phyloP scores from a whole-genome alignment of 2,113 vertebrate genomes.

The Pseudolaguvia tuberculata region DNA sequence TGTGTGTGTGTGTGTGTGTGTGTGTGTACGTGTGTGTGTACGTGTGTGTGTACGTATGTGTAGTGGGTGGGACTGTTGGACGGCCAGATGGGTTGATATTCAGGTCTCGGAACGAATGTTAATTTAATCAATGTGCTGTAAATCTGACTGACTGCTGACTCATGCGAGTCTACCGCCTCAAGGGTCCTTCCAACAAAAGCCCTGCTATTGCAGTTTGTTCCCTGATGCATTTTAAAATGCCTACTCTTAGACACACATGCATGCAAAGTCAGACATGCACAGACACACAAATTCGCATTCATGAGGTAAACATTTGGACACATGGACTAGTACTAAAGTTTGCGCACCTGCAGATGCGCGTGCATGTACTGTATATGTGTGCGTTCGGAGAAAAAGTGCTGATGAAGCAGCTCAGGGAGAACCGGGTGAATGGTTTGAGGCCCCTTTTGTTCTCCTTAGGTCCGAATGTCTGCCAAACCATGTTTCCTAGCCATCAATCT shows the following conservation, averaged over 20 bases:
- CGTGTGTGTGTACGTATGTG: slow-evolving; percentile 39
- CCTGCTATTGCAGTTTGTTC: slow-evolving; percentile 65
- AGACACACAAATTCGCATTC: slow-evolving; percentile 3
- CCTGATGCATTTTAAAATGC: slow-evolving; percentile 46
- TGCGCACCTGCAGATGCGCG: slow-evolving; percentile 42
- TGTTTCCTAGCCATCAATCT: slow-evolving; percentile 48
- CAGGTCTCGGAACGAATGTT: slow-evolving; percentile 82
- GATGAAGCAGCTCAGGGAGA: slow-evolving; percentile 41
- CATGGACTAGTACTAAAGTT: slow-evolving; percentile 27
- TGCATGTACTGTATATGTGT: slow-evolving; percentile 39
- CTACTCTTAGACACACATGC: not conserved
- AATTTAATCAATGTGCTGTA: slow-evolving; percentile 92
- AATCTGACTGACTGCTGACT: slow-evolving; percentile 84
- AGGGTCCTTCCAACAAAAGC: slow-evolving; percentile 61
- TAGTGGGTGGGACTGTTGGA: slow-evolving; percentile 30
- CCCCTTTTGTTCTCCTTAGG: slow-evolving; percentile 35
- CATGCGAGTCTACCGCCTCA: slow-evolving; percentile 74
- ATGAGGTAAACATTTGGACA: slow-evolving; percentile 12
- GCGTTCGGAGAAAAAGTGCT: slow-evolving; percentile 39
- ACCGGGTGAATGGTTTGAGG: slow-evolving; percentile 35
- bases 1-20: slow-evolving; percentile 40
- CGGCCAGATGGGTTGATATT: slow-evolving; percentile 54
- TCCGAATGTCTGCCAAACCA: slow-evolving; percentile 28
- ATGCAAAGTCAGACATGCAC: not conserved
- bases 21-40: slow-evolving; percentile 38